phyloP scores from a whole-genome alignment of 2,888 invertebrate genomes.

The Lithophane leautieri region DNA sequence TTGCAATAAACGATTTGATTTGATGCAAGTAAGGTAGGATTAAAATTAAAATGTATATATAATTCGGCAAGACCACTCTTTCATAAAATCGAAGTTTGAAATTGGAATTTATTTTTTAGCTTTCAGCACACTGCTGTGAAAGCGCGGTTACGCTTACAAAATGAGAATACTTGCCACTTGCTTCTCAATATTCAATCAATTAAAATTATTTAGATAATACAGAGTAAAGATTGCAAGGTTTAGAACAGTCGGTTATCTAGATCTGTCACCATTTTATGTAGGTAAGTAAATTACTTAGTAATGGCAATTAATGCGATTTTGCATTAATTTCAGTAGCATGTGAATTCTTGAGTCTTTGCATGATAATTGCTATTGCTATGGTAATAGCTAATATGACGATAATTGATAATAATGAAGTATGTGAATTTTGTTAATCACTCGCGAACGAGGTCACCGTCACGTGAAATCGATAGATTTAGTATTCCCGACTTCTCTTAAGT shows the following conservation, averaged over 20 bases:
- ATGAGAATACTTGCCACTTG: not conserved
- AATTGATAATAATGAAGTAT: no score
- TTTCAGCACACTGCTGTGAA: not conserved
- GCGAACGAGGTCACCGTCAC: no score
- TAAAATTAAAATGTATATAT: not conserved
- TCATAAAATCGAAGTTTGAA: not conserved
- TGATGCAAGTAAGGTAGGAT: conserved; percentile 3
- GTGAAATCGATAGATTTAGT: no score
- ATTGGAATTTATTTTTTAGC: not conserved
- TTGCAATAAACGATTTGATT: no score
- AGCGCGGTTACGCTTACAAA: not conserved
- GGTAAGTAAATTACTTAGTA: not conserved
- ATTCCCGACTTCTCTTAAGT: no score
- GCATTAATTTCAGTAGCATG: no score
- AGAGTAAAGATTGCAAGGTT: not conserved
- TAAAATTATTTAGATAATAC: not conserved
- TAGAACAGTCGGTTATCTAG: not conserved
- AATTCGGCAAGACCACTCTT: not conserved
- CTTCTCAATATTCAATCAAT: not conserved
- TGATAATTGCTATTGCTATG: no score
- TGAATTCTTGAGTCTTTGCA: no score
- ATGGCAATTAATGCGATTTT: no score
- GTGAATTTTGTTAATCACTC: no score
- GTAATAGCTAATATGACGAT: no score
- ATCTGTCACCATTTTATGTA: not conserved